A percentile compares a stretch with the other conserved stretches of the same genome.
Evolutionary conservation across 2,797 vertebrate species (phyloP).

Genomic region (Phataginus tricuspis): DNA sequence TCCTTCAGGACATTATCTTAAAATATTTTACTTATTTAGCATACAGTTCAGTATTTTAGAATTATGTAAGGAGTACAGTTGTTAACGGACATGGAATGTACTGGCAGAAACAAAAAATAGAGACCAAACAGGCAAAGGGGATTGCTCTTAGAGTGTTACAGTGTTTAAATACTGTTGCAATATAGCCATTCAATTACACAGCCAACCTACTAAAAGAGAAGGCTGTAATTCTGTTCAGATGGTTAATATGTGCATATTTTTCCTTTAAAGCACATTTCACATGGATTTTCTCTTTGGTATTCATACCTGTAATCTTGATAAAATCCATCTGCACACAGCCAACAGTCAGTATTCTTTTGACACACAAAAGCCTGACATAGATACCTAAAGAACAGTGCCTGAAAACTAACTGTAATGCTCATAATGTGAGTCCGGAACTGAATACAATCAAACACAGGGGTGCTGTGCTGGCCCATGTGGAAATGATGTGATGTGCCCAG

Average conservation of each 20-base stretch:
- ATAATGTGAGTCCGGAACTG: background rate
- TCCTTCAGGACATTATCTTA: conserved; percentile 75
- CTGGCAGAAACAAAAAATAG: conserved; percentile 63
- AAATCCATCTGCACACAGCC: background rate
- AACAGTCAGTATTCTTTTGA: background rate
- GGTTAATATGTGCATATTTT: conserved; percentile 48
- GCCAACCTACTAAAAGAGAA: conserved; percentile 5
- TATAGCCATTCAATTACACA: conserved; percentile 46
- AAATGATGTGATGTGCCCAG: rapidly evolving
- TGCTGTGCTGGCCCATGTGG: background rate
- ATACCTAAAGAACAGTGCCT: background rate
- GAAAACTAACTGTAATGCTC: background rate
- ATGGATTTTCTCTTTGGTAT: conserved; percentile 50
- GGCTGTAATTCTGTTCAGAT: conserved; percentile 48
- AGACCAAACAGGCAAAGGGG: conserved; percentile 36
- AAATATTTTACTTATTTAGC: conserved; percentile 80
- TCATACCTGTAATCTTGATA: conserved; percentile 11
- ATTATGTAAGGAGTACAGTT: conserved; percentile 63
- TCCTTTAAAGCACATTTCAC: conserved; percentile 36
- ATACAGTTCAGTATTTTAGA: conserved; percentile 78
- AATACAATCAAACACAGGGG: rapidly evolving
- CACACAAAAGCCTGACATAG: background rate
- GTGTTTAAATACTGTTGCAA: conserved; percentile 49
- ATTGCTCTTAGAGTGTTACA: conserved; percentile 60
- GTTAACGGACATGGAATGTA: conserved; percentile 42